A percentile compares a stretch with the other conserved stretches of the same genome.
Evolutionary conservation across 2,113 vertebrate species (phyloP).

Genomic region (Datnioides undecimradiatus): DNA sequence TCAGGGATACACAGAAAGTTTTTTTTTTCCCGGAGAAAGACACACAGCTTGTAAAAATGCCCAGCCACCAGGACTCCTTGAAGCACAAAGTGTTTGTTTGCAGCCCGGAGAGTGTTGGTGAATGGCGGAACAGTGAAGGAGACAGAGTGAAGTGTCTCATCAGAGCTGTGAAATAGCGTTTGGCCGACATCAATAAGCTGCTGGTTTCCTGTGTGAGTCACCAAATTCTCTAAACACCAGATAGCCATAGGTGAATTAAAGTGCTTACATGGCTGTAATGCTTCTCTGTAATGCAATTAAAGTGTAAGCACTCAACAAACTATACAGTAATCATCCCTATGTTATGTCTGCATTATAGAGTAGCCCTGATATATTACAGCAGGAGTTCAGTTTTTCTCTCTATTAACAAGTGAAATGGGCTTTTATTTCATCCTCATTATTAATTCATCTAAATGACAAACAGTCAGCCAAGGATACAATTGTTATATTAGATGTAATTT

Average conservation of each 20-base stretch:
- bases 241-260: constrained; percentile 13
- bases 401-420: background rate
- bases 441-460: no score
- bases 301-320: background rate
- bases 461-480: no score
- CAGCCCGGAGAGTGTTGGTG: constrained; percentile 24
- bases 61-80: constrained; percentile 28
- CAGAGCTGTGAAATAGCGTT: constrained; percentile 28
- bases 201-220: background rate
- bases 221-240: background rate
- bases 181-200: constrained; percentile 14
- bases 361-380: background rate
- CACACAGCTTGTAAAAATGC: constrained; percentile 4
- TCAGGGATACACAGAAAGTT: background rate
- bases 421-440: background rate
- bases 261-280: background rate
- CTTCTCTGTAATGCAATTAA: constrained; percentile 5
- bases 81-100: constrained; percentile 34
- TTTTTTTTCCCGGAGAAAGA: background rate
- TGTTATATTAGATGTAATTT: no score
- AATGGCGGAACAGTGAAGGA: constrained; percentile 11
- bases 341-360: constrained; percentile 20
- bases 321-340: background rate
- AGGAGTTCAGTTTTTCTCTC: background rate
- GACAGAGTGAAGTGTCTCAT: constrained; percentile 24